Evolutionary conservation across 2,113 vertebrate genomes (phyloP), one percentile per base, ranked within the genome.

Genomic region (Chloropsis cyanopogon): DNA sequence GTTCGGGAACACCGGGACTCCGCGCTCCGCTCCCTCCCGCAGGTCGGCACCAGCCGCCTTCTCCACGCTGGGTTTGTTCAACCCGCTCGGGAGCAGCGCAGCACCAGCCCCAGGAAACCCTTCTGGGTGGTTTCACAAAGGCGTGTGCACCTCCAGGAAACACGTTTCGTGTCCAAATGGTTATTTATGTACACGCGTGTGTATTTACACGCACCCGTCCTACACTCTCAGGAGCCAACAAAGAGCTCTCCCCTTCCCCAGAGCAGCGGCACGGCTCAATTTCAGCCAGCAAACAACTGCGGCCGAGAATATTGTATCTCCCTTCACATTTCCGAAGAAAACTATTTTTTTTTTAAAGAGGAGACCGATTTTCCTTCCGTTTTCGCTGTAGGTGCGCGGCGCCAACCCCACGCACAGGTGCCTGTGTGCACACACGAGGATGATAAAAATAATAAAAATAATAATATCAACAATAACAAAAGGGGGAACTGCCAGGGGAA

Each of bases 41-140:
- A 3, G 26, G 8, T 7, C 21, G 10, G 60, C 75, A 22, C 24
- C 12, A 11, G 61, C 24, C 70, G 0, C 78, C 0, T 31, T 70
- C 50, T 4, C 77, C 72, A 9, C 28, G 0, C 9, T 11, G 50
- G 14, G 1, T 56, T 60, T 47, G 37, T 39, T 41, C 16, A 60
- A 26, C 7, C 9, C 7, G 0, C 17, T 42, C 1, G n/a, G 2
- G 80, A 52, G 49, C 35, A 0, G 4, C n/a, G 5, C 47, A 3
- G 54, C 49, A 5, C 4, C 70, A 14, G 53, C 49, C 35, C 22
- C 12, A 2, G 60, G 7, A n/a, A 82, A 79, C 8, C 65, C 5
- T 22, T 4, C 44, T 7, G 14, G 19, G 52, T 22, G 24, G 1
- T 31, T 46, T 22, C 60, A 6, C 0, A 33, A n/a, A 23, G 5